Conservation (phyloP, 2,888 invertebrate genomes). For the Periphyllus acericola region DNA sequence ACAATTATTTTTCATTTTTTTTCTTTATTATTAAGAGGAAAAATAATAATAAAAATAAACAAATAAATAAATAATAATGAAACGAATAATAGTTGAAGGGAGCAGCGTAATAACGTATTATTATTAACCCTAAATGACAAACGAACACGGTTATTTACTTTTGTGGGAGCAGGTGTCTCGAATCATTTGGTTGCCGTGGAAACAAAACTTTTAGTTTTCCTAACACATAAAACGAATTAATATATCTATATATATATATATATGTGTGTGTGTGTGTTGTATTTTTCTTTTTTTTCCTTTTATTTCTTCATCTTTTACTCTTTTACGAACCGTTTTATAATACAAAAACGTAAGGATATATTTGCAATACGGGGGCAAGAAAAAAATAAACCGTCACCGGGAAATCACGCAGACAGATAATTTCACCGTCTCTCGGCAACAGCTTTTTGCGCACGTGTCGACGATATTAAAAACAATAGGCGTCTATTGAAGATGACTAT, state of each 20-base stretch:
- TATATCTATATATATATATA: conserved; percentile 23
- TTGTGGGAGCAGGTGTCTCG: conserved; percentile 47
- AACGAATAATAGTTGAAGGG: conserved; percentile 20
- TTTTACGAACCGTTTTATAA: conserved; percentile 4
- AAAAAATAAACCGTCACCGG: conserved; percentile 18
- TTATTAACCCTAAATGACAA: conserved; percentile 41
- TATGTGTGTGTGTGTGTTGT: neutral
- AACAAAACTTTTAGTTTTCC: conserved; percentile 47
- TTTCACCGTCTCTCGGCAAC: conserved; percentile 1
- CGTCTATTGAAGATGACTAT: conserved; percentile 35
- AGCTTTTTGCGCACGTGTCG: conserved; percentile 34
- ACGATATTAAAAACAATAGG: conserved; percentile 45
- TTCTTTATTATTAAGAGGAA: neutral
- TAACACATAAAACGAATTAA: conserved; percentile 37
- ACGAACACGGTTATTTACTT: conserved; percentile 50
- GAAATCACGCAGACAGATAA: conserved; percentile 1
- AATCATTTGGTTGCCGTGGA: conserved; percentile 52
- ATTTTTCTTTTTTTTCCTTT: neutral
- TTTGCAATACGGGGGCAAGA: neutral
- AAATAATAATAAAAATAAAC: neutral
- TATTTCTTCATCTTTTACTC: neutral
- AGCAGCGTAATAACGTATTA: conserved; percentile 27
- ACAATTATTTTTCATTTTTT: neutral
- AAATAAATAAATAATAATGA: conserved; percentile 23
- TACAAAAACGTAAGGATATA: neutral